phyloP scores from a whole-genome alignment of 2,797 vertebrate species.

The Agapornis canus region DNA sequence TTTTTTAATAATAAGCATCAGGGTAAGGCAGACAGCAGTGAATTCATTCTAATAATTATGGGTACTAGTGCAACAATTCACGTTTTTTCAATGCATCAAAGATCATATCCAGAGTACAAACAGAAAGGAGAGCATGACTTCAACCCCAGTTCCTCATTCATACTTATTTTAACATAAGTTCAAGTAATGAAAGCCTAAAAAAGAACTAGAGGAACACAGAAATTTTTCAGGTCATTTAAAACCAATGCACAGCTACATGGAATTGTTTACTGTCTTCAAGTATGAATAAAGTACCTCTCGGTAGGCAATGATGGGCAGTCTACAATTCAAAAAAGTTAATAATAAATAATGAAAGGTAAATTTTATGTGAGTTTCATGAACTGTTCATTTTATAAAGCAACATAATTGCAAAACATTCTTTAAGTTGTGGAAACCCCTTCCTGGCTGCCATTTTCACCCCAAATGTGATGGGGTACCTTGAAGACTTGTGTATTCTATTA shows the following conservation, averaged over 20 bases:
- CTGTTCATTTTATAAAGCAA: neutral
- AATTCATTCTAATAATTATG: slow-evolving; percentile 4
- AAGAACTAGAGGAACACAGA: neutral
- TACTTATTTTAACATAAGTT: neutral
- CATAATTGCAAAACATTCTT: neutral
- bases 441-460: neutral
- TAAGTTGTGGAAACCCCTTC: neutral
- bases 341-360: neutral
- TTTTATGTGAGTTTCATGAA: neutral
- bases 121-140: neutral
- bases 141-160: neutral
- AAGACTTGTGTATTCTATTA: neutral
- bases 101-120: neutral
- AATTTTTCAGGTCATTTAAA: neutral
- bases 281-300: neutral
- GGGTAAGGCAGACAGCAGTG: neutral
- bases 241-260: neutral
- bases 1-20: neutral
- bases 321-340: neutral
- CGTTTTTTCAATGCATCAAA: neutral
- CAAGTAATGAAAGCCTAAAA: neutral
- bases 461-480: neutral
- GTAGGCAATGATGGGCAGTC: neutral
- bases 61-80: neutral
- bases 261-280: neutral